Evolutionary conservation across 1,140 invertebrate genomes (phyloP).

Genomic region (Diabrotica virgifera): DNA sequence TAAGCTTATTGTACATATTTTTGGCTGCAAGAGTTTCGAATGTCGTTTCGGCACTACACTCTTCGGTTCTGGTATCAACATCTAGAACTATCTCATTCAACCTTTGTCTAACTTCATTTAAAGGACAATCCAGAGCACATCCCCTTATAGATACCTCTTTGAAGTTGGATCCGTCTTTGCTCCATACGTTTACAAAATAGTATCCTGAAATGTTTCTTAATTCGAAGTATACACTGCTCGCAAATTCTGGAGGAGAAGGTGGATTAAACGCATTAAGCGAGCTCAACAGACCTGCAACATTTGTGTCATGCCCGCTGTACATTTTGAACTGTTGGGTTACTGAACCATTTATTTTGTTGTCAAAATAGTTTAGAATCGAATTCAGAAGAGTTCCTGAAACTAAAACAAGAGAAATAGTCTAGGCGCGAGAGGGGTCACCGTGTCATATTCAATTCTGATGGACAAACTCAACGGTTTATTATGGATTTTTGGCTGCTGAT

Average conservation of each 20-base stretch:
- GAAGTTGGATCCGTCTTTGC: background rate
- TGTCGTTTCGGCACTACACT: background rate
- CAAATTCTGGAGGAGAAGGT: background rate
- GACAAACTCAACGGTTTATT: no score
- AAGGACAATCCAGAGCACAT: background rate
- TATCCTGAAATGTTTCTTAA: background rate
- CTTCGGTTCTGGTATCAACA: background rate
- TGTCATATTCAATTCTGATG: no score
- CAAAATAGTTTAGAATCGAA: background rate
- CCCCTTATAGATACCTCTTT: background rate
- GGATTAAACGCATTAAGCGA: background rate
- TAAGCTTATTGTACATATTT: no score
- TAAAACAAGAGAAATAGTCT: no score
- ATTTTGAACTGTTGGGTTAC: background rate
- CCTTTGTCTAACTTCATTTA: background rate
- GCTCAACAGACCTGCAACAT: background rate
- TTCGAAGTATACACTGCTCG: background rate
- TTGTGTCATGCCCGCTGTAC: background rate
- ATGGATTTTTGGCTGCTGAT: no score
- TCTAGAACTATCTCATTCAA: background rate
- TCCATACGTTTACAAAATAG: background rate
- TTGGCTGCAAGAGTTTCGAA: no score
- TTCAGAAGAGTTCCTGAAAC: background rate
- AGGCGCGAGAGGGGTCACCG: no score
- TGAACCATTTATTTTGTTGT: background rate